Conservation (phyloP, 1,140 invertebrate species). For the Drosophila baimaii region DNA sequence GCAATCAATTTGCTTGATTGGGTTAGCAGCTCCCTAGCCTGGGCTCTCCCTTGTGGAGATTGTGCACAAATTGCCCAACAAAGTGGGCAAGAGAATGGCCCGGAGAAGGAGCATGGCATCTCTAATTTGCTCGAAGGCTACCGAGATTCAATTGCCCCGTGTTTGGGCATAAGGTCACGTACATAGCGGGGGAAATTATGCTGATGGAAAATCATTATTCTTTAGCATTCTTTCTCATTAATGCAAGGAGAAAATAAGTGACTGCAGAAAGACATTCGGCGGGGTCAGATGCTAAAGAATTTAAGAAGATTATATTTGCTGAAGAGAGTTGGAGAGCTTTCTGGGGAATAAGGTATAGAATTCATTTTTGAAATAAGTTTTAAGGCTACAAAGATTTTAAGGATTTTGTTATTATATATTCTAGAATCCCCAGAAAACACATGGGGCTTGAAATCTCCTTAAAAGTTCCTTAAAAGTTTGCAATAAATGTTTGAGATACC, state of each 20-base stretch:
- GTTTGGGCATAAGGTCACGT: constrained; percentile 35
- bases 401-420: not conserved
- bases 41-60: constrained; percentile 38
- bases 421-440: not conserved
- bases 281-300: not conserved
- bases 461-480: no score
- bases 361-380: not conserved
- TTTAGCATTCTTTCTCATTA: not conserved
- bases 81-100: constrained; percentile 43
- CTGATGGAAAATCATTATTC: constrained; percentile 26
- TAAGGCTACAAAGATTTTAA: not conserved
- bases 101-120: constrained; percentile 31
- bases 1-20: constrained; percentile 73
- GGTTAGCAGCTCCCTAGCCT: constrained; percentile 49
- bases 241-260: not conserved
- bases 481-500: no score
- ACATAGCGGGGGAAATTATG: constrained; percentile 21
- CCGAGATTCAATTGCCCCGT: constrained; percentile 33
- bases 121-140: constrained; percentile 36
- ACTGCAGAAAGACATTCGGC: not conserved
- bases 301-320: not conserved
- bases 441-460: no score
- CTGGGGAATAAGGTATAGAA: not conserved
- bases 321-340: not conserved
- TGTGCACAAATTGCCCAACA: constrained; percentile 63